These are phyloP conservation scores for Ciconia maguari DNA, from an alignment of 2,113 vertebrate species.

Conservation along the genomic window DNA sequence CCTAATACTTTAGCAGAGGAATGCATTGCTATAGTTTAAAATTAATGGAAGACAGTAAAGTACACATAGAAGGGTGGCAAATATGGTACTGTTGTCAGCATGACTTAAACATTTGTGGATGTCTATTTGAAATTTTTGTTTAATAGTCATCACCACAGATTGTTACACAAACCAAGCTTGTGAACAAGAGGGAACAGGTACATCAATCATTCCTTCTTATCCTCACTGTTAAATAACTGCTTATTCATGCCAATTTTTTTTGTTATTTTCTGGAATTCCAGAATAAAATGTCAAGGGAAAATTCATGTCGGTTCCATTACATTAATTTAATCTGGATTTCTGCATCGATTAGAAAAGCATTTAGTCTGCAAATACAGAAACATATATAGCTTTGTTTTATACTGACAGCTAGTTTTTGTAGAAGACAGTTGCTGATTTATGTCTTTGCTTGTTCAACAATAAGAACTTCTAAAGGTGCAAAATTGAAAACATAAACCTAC, in stretches of 20 bases:
- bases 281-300: background rate
- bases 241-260: background rate
- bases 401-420: background rate
- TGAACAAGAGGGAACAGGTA: background rate
- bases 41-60: background rate
- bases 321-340: background rate
- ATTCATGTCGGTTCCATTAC: background rate
- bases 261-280: background rate
- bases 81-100: background rate
- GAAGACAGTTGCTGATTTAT: background rate
- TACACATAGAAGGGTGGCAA: background rate
- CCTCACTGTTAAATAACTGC: background rate
- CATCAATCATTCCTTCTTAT: background rate
- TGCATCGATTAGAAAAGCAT: background rate
- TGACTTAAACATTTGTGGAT: background rate
- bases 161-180: background rate
- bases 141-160: background rate
- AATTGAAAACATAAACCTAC: background rate
- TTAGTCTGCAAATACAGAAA: background rate
- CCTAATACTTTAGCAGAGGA: background rate
- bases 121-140: background rate
- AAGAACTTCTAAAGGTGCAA: conserved; percentile 14
- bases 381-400: background rate
- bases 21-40: background rate
- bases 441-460: background rate